Base-by-base conservation (phyloP, 2,113 vertebrate species). In the Apaloderma vittatum region DNA sequence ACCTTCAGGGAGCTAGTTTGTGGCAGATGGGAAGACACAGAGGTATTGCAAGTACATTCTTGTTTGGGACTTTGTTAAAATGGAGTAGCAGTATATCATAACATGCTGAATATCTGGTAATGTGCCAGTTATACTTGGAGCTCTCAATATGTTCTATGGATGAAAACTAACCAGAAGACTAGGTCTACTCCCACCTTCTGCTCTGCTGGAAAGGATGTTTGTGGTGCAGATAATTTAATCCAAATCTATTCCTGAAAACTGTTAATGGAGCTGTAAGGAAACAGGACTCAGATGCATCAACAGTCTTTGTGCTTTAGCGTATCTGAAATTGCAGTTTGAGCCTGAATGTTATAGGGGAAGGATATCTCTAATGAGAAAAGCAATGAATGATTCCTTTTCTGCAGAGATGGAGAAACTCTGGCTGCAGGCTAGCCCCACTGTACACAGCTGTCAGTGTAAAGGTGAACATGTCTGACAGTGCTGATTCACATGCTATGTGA, bases 401-500 rank as follows among this genome's bases (percentile, higher is more conserved):
- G 27, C 23, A 21, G 49, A 88, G 62, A 61, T 4, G 55, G 37
- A 89, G 63, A 75, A 92, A 52, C 32, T 71, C 55, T 81, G 59
- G 29, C 88, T 89, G 76, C 67, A 81, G 86, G 48, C 48, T 80
- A 27, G 45, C 55, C 86, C 57, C 72, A 88, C 78, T 75, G 29
- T 36, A 30, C 46, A 61, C 20, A 23, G 12, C 67, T 71, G 24
- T 54, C 73, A 65, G 11, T 10, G 26, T 67, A 32, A 72, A 96
- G 76, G 86, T 81, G 68, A 88, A 61, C 0, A 1, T 24, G 2
- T 88, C 70, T 70, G 91, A 43, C 72, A 46, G 57, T 27, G 61
- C 74, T 94, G 89, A 95, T 86, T 96, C 87, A 93, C 65, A 8
- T 6, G 45, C 24, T 65, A 4, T 85, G 46, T 62, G 84, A 91